A percentile compares a stretch with the other conserved stretches of the same genome.
These are phyloP conservation scores for Atherinomorus stipes DNA, from an alignment of 2,113 vertebrate species.

Conservation along the genomic window DNA sequence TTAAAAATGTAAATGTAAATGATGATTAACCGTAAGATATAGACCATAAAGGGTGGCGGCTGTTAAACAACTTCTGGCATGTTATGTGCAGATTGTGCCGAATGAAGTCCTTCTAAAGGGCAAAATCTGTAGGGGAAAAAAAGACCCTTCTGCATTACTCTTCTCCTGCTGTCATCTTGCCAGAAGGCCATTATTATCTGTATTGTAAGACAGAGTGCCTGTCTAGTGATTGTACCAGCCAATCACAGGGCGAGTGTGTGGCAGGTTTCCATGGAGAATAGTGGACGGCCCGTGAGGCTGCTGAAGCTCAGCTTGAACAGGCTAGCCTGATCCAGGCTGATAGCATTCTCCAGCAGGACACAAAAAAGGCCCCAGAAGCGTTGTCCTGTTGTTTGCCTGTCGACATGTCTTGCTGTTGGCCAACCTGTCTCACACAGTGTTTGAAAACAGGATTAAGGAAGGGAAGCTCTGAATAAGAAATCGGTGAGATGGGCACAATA, in stretches of 20 bases:
- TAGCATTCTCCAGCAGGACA: slow-evolving; percentile 56
- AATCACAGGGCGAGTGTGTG: slow-evolving; percentile 64
- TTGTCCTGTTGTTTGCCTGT: slow-evolving; percentile 48
- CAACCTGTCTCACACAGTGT: slow-evolving; percentile 59
- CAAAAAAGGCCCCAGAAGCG: slow-evolving; percentile 60
- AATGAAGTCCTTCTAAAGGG: slow-evolving; percentile 53
- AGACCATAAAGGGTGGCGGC: not conserved
- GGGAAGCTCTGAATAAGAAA: slow-evolving; percentile 41
- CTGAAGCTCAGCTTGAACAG: slow-evolving; percentile 57
- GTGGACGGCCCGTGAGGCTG: slow-evolving; percentile 41
- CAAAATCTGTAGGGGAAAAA: slow-evolving; percentile 36
- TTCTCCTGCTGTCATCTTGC: slow-evolving; percentile 54
- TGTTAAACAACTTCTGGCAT: not conserved
- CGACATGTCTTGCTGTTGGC: slow-evolving; percentile 45
- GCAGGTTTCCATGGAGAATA: slow-evolving; percentile 79
- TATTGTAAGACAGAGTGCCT: slow-evolving; percentile 74
- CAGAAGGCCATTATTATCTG: slow-evolving; percentile 68
- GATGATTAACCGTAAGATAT: slow-evolving; percentile 21
- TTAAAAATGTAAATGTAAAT: slow-evolving; percentile 29
- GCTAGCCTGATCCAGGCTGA: slow-evolving; percentile 62
- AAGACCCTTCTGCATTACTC: slow-evolving; percentile 57
- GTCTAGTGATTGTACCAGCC: slow-evolving; percentile 68
- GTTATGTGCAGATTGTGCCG: slow-evolving; percentile 14
- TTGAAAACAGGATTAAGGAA: slow-evolving; percentile 35
- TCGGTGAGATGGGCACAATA: slow-evolving; percentile 48